A percentile compares a stretch with the other conserved stretches of the same genome.
phyloP scores from a whole-genome alignment of 1,140 invertebrate genomes.

The Gonioctena quinquepunctata region DNA sequence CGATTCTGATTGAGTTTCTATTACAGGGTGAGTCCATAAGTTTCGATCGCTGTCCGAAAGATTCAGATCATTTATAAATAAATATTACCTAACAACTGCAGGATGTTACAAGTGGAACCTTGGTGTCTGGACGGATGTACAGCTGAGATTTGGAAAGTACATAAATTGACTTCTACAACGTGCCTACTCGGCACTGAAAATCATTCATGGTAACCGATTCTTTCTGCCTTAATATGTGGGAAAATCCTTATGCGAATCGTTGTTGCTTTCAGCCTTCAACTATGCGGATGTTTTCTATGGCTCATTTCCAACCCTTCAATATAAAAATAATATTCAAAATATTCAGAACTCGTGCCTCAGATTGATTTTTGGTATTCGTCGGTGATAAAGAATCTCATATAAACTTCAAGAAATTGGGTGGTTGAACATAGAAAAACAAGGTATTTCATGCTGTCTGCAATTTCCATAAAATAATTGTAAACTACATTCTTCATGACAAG shows the following conservation, averaged over 20 bases:
- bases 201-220: neutral
- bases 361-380: neutral
- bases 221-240: neutral
- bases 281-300: neutral
- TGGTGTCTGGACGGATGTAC: neutral
- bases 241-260: neutral
- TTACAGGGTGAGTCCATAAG: too few species aligned
- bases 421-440: neutral
- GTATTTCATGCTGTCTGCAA: neutral
- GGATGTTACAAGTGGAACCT: too few species aligned
- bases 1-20: too few species aligned
- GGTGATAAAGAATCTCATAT: neutral
- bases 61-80: too few species aligned
- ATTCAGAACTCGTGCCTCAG: neutral
- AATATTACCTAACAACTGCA: too few species aligned
- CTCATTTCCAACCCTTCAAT: neutral
- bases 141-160: neutral
- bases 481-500: neutral
- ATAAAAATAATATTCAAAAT: neutral
- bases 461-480: neutral
- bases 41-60: too few species aligned
- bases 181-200: neutral
- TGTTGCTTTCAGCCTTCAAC: neutral
- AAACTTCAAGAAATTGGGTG: neutral
- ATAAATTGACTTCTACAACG: neutral